A percentile compares a stretch with the other conserved stretches of the same genome.
These are phyloP conservation scores for Hecatera dysodea DNA, from an alignment of 2,888 invertebrate genomes.

Conservation along the genomic window DNA sequence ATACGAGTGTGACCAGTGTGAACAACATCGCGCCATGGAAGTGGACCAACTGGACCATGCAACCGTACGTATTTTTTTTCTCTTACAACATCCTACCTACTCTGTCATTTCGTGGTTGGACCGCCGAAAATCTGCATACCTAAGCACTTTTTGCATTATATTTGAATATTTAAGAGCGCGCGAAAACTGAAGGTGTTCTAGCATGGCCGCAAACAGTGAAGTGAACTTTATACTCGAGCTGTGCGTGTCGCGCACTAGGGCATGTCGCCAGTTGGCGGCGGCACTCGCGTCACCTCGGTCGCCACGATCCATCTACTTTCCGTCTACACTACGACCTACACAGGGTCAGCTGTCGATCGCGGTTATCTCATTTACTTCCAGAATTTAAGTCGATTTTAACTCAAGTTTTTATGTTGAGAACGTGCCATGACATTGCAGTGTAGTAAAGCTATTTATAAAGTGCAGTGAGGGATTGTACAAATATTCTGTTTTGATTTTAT, in stretches of 20 bases:
- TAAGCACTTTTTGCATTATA: slow-evolving; percentile 16
- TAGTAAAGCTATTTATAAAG: slow-evolving; percentile 52
- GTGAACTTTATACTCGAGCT: slow-evolving; percentile 87
- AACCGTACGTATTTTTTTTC: slow-evolving; percentile 73
- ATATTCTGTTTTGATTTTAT: slow-evolving; percentile 42
- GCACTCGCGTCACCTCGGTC: slow-evolving; percentile 79
- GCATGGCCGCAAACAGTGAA: slow-evolving; percentile 73
- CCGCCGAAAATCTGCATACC: slow-evolving; percentile 19
- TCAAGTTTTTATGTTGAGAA: slow-evolving; percentile 25
- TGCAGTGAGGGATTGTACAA: slow-evolving; percentile 59
- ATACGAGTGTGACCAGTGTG: slow-evolving; percentile 60
- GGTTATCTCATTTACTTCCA: slow-evolving; percentile 52
- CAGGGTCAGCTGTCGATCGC: slow-evolving; percentile 73
- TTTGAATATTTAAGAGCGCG: slow-evolving; percentile 60
- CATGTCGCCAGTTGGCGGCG: slow-evolving; percentile 89
- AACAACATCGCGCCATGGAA: slow-evolving; percentile 68
- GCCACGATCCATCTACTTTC: slow-evolving; percentile 70
- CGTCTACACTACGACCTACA: slow-evolving; percentile 75
- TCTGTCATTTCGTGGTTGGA: slow-evolving; percentile 12
- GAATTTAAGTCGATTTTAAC: slow-evolving; percentile 17
- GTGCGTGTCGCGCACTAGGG: slow-evolving; percentile 81
- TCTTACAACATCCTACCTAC: slow-evolving; percentile 11
- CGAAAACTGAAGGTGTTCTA: slow-evolving; percentile 70
- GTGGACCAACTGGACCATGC: slow-evolving; percentile 68
- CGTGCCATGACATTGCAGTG: slow-evolving; percentile 41